These are phyloP conservation scores for Sebastes schlegelii DNA, from an alignment of 2,113 vertebrate genomes.

Conservation along the genomic window DNA sequence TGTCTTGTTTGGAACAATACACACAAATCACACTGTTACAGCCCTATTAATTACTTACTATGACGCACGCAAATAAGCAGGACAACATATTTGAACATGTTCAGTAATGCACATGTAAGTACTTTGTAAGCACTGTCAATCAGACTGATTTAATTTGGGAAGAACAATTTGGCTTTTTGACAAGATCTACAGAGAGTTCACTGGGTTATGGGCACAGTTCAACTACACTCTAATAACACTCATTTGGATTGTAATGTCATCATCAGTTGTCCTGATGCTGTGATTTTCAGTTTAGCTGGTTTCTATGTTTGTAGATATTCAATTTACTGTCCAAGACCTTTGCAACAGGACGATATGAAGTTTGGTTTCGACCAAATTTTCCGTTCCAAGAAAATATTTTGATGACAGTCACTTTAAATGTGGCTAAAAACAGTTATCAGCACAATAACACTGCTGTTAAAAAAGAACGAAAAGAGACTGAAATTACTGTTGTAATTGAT, in stretches of 20 bases:
- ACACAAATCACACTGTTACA: neutral
- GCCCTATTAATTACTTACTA: neutral
- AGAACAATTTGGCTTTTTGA: neutral
- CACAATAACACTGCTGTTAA: neutral
- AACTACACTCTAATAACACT: neutral
- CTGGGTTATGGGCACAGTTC: neutral
- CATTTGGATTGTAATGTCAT: neutral
- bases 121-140: neutral
- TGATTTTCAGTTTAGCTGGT: neutral
- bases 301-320: too few species aligned
- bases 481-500: neutral
- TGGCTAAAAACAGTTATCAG: neutral
- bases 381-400: neutral
- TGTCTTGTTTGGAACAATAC: neutral
- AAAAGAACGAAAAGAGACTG: neutral
- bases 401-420: neutral
- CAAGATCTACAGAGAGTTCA: neutral
- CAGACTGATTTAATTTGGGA: neutral
- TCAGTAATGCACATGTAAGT: neutral
- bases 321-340: neutral
- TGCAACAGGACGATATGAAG: neutral
- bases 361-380: neutral
- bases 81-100: neutral
- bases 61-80: neutral
- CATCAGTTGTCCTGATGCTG: too few species aligned